Evolutionary conservation across 2,113 vertebrate species (phyloP).

Genomic region (Poeciliopsis retropinna): DNA sequence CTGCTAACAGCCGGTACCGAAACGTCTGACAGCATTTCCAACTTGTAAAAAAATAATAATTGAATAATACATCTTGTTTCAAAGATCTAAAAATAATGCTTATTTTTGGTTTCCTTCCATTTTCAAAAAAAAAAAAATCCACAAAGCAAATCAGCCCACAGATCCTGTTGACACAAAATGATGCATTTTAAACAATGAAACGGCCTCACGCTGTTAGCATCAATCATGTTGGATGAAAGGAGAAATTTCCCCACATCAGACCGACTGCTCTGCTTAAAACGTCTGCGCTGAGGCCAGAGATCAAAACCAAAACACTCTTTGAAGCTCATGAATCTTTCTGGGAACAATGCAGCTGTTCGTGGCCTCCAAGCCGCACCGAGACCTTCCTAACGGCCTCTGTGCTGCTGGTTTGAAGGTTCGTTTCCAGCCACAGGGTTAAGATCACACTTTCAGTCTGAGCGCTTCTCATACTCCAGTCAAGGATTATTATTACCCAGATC

Average conservation of each 20-base stretch:
- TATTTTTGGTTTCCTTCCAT: no score
- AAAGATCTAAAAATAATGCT: no score
- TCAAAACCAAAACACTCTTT: not conserved
- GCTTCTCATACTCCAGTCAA: not conserved
- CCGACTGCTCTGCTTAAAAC: not conserved
- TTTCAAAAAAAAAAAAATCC: no score
- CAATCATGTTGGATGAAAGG: not conserved
- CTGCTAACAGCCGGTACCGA: no score
- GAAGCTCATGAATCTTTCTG: slow-evolving; percentile 1
- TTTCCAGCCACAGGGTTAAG: not conserved
- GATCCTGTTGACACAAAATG: not conserved
- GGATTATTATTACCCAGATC: not conserved
- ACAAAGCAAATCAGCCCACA: not conserved
- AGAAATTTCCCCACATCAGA: not conserved
- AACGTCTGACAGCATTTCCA: no score
- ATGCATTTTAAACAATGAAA: not conserved
- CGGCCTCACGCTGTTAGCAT: not conserved
- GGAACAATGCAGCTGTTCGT: not conserved
- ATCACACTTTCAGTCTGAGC: not conserved
- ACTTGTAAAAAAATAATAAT: no score
- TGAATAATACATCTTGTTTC: no score
- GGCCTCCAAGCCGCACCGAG: not conserved
- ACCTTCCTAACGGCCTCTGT: not conserved
- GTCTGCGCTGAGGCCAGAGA: not conserved
- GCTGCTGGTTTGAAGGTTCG: not conserved